Evolutionary conservation across 2,113 vertebrate genomes (phyloP).

Genomic region (Alethe castanea): DNA sequence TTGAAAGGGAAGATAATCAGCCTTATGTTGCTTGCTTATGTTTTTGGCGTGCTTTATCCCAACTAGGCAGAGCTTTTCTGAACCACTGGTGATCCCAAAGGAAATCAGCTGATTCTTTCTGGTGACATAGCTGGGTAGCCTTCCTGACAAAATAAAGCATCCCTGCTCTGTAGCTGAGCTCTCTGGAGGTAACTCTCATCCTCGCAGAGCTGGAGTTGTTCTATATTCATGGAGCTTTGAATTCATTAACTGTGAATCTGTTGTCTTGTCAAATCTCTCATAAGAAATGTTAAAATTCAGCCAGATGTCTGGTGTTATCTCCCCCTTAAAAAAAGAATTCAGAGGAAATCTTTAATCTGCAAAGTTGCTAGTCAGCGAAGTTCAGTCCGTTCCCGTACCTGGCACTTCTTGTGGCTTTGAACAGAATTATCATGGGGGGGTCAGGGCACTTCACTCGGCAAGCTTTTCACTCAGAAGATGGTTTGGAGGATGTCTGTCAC

Average conservation of each 20-base stretch:
- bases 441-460: background rate
- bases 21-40: background rate
- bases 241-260: conserved; percentile 54
- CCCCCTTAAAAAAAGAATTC: background rate
- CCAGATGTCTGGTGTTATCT: conserved; percentile 40
- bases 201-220: background rate
- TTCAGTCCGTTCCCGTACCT: background rate
- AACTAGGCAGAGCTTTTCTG: background rate
- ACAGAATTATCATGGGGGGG: background rate
- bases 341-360: background rate
- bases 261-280: conserved; percentile 37
- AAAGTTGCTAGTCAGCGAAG: background rate
- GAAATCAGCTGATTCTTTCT: conserved; percentile 27
- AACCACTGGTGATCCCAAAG: conserved; percentile 8
- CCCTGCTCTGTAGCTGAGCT: background rate
- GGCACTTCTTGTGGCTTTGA: background rate
- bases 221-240: conserved; percentile 57
- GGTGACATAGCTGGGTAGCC: conserved; percentile 1
- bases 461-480: background rate
- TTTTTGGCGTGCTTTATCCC: background rate
- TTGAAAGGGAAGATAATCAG: conserved; percentile 14
- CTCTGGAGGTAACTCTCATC: background rate
- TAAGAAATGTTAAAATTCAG: conserved; percentile 41
- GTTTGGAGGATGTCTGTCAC: background rate
- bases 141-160: conserved; percentile 25